Evolutionary conservation across 37 sponge, comb jelly and placozoan genomes (phyloP), one percentile per base, ranked within the genome.

Genomic region (Oscarella lobularis): DNA sequence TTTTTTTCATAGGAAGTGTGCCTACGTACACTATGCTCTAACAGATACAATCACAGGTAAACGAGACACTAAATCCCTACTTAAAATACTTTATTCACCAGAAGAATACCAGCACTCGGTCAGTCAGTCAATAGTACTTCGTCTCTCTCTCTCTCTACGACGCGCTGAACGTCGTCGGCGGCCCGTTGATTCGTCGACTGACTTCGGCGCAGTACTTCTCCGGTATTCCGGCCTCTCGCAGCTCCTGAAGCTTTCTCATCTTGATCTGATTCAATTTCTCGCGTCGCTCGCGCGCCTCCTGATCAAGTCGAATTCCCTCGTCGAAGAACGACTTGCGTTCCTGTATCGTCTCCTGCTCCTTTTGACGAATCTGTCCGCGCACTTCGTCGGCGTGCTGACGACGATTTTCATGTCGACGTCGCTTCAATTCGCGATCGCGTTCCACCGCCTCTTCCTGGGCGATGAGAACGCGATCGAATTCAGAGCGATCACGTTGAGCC

Each of bases 191-290:
- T 33, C 86, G 84, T 27, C 99, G 71, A 69, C 90, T 89, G 66
- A 98, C 89, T 73, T 98, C 92, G 35, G 92, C 90, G 73, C 89
- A 88, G 85, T 98, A 98, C 77, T 98, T 98, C 39, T 85, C 88
- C 5, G 95, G 95, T 36, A 98, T 85, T 20, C 99, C 99, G 1
- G 81, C 92, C 27, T 81, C 90, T 67, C 78, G 82, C 68, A 98
- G 39, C 69, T 90, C 99, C 14, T 77, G 73, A 41, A 98, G 75
- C 74, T 98, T 98, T 70, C 85, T 75, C 81, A 90, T 89, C 73
- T 98, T 98, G 80, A 94, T 91, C 48, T 88, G 95, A 77, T 98
- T 88, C 72, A 98, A 75, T 55, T 82, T 87, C 70, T 65, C 68
- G 30, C 87, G 75, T 41, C 95, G 86, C 66, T 98, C 95, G 73